A percentile compares a stretch with the other conserved stretches of the same genome.
These are phyloP conservation scores for Epirrhoe tristata DNA, from an alignment of 2,888 invertebrate genomes.

Conservation along the genomic window DNA sequence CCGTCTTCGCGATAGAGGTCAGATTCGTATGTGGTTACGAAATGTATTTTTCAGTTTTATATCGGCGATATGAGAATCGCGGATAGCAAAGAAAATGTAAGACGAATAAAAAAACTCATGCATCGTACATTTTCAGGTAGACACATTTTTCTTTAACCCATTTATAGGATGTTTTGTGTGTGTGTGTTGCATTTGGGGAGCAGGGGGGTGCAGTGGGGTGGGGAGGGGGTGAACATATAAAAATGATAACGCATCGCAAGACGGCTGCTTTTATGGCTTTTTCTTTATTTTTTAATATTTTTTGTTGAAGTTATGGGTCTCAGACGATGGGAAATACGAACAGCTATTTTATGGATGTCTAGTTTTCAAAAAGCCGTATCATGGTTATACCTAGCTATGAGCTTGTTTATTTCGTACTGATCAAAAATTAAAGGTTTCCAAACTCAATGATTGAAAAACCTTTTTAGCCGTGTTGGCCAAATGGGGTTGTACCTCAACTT, in stretches of 20 bases:
- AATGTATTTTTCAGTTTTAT: slow-evolving; percentile 86
- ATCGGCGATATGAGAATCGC: slow-evolving; percentile 85
- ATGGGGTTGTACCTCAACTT: too few species aligned
- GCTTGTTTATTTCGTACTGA: slow-evolving; percentile 7
- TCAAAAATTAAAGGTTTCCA: not conserved
- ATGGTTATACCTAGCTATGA: slow-evolving; percentile 10
- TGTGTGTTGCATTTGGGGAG: slow-evolving; percentile 64
- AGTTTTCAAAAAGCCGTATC: slow-evolving; percentile 32
- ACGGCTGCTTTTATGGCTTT: slow-evolving; percentile 84
- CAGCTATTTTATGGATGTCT: slow-evolving; percentile 40
- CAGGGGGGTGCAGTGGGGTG: slow-evolving; percentile 62
- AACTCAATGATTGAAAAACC: not conserved
- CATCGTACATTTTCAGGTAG: slow-evolving; percentile 85
- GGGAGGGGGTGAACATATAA: slow-evolving; percentile 77
- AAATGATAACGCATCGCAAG: slow-evolving; percentile 86
- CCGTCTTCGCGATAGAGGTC: slow-evolving; percentile 36
- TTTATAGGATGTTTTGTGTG: slow-evolving; percentile 76
- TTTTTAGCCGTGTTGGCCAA: too few species aligned
- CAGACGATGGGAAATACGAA: slow-evolving; percentile 41
- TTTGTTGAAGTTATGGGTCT: slow-evolving; percentile 67
- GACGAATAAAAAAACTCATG: slow-evolving; percentile 81
- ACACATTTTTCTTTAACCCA: slow-evolving; percentile 86
- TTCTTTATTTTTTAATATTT: slow-evolving; percentile 83
- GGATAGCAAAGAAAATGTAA: slow-evolving; percentile 84
- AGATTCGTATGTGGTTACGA: slow-evolving; percentile 55